These are phyloP conservation scores for Drosophila kurseongensis DNA, from an alignment of 1,140 invertebrate genomes.

Conservation along the genomic window DNA sequence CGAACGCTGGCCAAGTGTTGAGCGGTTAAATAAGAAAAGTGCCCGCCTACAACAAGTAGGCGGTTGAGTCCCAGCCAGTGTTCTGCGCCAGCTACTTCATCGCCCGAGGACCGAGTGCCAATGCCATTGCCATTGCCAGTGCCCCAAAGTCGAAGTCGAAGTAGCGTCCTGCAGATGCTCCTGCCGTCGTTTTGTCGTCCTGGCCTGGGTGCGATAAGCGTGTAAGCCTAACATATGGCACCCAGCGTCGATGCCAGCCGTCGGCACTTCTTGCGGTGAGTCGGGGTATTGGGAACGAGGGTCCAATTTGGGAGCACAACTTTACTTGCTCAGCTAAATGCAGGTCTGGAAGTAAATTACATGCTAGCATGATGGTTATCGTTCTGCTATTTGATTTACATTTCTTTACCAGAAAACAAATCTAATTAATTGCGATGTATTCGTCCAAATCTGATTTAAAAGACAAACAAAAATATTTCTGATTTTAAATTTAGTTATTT, in stretches of 20 bases:
- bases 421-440: too few relatives aligned
- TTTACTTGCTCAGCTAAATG: slow-evolving; percentile 2
- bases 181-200: slow-evolving; percentile 2
- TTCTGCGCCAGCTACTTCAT: slow-evolving; percentile 74
- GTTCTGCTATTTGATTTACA: background rate
- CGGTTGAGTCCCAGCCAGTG: slow-evolving; percentile 65
- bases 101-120: slow-evolving; percentile 55
- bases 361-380: too few relatives aligned
- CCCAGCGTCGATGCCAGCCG: slow-evolving; percentile 59
- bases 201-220: slow-evolving; percentile 47
- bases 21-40: slow-evolving; percentile 84
- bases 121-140: background rate
- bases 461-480: too few relatives aligned
- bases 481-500: too few relatives aligned
- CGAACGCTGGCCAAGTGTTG: slow-evolving; percentile 73
- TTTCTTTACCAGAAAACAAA: too few relatives aligned
- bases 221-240: slow-evolving; percentile 72
- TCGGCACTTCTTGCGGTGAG: slow-evolving; percentile 53
- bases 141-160: slow-evolving; percentile 1
- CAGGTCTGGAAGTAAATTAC: background rate
- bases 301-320: slow-evolving; percentile 2
- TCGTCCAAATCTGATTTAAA: too few relatives aligned
- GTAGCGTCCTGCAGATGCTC: slow-evolving; percentile 5
- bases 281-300: background rate
- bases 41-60: slow-evolving; percentile 73